Percentiles rank a stretch among this genome's conserved stretches.
phyloP scores from a whole-genome alignment of 2,113 vertebrate species.

The Alectura lathami region DNA sequence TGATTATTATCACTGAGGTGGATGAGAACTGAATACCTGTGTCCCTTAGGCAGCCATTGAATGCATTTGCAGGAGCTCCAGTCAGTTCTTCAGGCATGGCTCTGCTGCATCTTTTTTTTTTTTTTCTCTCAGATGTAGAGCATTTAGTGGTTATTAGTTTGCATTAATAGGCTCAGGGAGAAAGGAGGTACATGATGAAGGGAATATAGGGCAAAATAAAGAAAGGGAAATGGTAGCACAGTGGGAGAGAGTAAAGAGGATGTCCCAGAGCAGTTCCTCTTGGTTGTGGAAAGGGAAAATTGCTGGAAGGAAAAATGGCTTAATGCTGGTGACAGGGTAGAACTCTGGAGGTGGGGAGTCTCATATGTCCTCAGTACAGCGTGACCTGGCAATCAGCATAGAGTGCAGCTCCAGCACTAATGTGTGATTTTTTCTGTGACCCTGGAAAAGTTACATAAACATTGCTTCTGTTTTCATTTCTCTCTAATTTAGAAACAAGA shows the following conservation, averaged over 20 bases:
- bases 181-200: background rate
- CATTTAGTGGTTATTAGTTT: background rate
- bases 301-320: background rate
- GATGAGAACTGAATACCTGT: background rate
- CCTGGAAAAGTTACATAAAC: slow-evolving; percentile 32
- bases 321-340: background rate
- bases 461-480: slow-evolving; percentile 37
- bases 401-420: background rate
- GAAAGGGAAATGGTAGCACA: background rate
- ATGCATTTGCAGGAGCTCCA: background rate
- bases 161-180: background rate
- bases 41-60: background rate
- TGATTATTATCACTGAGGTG: slow-evolving; percentile 25
- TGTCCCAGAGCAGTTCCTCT: background rate
- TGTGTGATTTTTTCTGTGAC: slow-evolving; percentile 23
- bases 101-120: background rate
- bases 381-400: background rate
- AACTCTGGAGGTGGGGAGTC: background rate
- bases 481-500: slow-evolving; percentile 21
- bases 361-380: background rate
- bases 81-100: rapidly evolving
- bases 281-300: background rate
- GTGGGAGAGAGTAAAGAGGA: background rate
- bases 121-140: background rate
- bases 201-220: background rate